Evolutionary conservation across 2,888 invertebrate species (phyloP), one percentile per base, ranked within the genome.

Genomic region (Stratiomys singularior): DNA sequence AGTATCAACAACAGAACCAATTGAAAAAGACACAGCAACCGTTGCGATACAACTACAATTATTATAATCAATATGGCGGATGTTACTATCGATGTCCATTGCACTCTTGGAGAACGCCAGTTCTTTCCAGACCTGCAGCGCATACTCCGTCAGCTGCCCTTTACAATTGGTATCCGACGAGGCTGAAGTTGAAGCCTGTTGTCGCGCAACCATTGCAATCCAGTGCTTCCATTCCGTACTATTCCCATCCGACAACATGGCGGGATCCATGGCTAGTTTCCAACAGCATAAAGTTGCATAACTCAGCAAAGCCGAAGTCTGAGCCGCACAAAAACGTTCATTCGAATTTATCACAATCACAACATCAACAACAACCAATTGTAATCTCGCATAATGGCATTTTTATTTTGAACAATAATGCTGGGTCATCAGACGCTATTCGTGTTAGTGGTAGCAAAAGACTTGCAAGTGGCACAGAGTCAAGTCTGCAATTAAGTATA

Each of bases 321-420:
- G 9, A 66, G 18, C 30, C 30, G 37, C 30, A 66, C 9, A 25
- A 25, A 11, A 21, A 7, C n/a, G 4, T 52, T 15, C 52, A 52
- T 52, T 52, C 52, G 15, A 18, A 15, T 18, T 52, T 52, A 5
- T 28, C 1, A 15, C 63, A 25, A n/a, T 30, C 15, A n/a, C 15
- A 30, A 18, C 15, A 44, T 11, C 30, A 66, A 11, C 67, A 37
- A 0, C 69, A 46, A 25, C 69, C 69, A 18, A 15, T 69, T 15
- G 69, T 69, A 7, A 25, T 69, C 0, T 46, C 69, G 46, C 69
- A 46, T 25, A 69, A 69, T 69, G 69, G 69, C 69, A 47, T 69
- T 69, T 69, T 69, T 47, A 69, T 69, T 69, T 47, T 69, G 15
- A 69, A 69, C 47, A 46, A 30, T 11, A 30, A 23, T 30, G 69